Evolutionary conservation across 92 coral and sea anemone genomes (phyloP).

Genomic region (Parazoanthus swiftii): DNA sequence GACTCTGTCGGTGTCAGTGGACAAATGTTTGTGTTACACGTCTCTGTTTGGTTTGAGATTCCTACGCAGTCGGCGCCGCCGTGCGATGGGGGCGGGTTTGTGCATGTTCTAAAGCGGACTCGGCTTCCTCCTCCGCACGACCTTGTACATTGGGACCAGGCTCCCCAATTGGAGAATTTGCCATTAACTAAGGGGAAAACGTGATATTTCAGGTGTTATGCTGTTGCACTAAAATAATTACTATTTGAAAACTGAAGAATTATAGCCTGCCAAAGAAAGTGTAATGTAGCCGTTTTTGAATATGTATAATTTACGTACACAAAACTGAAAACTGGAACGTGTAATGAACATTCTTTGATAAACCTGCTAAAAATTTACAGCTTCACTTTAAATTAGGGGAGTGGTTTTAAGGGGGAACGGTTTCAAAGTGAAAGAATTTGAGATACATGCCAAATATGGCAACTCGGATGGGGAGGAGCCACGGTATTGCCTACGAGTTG

Average conservation of each 20-base stretch:
- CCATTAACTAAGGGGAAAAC: conserved; percentile 5
- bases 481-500: too few relatives aligned
- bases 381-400: too few relatives aligned
- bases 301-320: not conserved
- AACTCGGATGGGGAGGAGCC: too few relatives aligned
- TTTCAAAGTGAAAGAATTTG: too few relatives aligned
- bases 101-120: conserved; percentile 19
- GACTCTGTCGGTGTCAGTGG: conserved; percentile 27
- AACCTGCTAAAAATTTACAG: too few relatives aligned
- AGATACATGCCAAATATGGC: too few relatives aligned
- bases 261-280: not conserved
- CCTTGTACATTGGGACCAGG: conserved; percentile 26
- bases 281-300: not conserved
- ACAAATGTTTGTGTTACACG: conserved; percentile 27
- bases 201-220: not conserved
- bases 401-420: too few relatives aligned
- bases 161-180: conserved; percentile 20
- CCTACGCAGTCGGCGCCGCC: conserved; percentile 30
- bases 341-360: too few relatives aligned
- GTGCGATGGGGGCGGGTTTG: conserved; percentile 35
- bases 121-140: conserved; percentile 32
- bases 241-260: too few relatives aligned
- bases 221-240: not conserved
- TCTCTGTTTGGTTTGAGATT: conserved; percentile 8
- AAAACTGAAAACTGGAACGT: not conserved